Conservation (phyloP, 2,797 vertebrate species). For the Lophotriccus pileatus region DNA sequence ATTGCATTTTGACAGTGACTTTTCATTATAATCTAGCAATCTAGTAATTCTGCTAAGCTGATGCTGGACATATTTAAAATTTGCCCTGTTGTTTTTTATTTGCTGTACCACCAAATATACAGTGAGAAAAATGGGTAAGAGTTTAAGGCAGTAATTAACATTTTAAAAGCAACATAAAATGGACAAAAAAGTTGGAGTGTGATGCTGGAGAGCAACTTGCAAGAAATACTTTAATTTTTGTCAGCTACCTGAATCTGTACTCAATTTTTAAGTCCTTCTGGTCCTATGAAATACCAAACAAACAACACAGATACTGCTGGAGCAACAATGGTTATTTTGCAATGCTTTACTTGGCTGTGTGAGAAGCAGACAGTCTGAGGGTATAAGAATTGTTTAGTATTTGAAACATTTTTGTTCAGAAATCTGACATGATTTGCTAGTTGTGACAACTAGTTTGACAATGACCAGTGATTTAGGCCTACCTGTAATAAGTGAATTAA, state of each 20-base stretch:
- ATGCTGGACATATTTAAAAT: not conserved
- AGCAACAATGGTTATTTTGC: not conserved
- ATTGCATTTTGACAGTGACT: not conserved
- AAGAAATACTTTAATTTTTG: not conserved
- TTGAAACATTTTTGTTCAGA: constrained; percentile 73
- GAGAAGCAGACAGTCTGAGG: constrained; percentile 19
- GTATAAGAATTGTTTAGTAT: constrained; percentile 60
- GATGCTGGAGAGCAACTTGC: not conserved
- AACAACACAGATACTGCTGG: not conserved
- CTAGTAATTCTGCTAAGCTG: not conserved
- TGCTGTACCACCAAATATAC: not conserved
- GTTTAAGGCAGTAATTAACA: not conserved
- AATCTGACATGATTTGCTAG: constrained; percentile 78
- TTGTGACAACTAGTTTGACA: constrained; percentile 85
- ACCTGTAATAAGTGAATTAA: constrained; percentile 88
- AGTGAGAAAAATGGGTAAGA: not conserved
- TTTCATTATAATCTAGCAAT: not conserved
- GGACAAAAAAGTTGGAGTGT: not conserved
- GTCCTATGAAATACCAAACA: constrained; percentile 1
- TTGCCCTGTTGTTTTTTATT: not conserved
- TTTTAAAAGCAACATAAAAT: not conserved
- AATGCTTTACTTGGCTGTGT: not conserved
- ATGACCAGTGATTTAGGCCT: constrained; percentile 84
- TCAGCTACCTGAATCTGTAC: not conserved
- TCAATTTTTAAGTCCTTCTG: not conserved